A percentile compares a stretch with the other conserved stretches of the same genome.
These are phyloP conservation scores for Lamprologus lemairii DNA, from an alignment of 2,113 vertebrate genomes.

Conservation along the genomic window DNA sequence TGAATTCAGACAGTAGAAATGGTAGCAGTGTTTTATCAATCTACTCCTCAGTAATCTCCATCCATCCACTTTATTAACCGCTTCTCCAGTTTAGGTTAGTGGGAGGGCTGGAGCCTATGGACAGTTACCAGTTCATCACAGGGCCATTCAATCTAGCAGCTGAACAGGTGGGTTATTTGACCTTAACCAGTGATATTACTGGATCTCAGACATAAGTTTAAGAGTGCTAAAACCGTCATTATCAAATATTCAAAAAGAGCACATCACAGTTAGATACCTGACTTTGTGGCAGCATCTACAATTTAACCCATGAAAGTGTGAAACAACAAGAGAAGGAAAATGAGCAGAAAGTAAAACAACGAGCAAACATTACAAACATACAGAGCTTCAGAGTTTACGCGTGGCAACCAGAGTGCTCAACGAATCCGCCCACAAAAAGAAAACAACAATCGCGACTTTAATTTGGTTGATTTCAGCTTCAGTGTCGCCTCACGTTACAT, in stretches of 20 bases:
- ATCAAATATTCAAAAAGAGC: neutral
- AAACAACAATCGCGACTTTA: neutral
- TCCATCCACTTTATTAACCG: fast-evolving
- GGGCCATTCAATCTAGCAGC: neutral
- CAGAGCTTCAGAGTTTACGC: fast-evolving
- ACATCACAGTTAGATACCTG: neutral
- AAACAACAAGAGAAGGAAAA: neutral
- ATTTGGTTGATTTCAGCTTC: neutral
- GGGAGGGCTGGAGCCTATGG: neutral
- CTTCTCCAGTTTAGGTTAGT: neutral
- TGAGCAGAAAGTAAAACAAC: neutral
- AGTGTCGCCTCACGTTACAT: fast-evolving
- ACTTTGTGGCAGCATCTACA: neutral
- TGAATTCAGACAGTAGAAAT: neutral
- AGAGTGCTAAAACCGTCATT: fast-evolving
- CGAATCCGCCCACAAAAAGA: neutral
- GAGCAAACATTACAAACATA: fast-evolving
- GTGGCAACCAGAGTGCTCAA: neutral
- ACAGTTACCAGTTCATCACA: neutral
- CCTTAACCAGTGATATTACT: neutral
- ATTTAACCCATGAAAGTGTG: neutral
- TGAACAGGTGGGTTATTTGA: neutral
- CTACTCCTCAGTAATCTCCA: neutral
- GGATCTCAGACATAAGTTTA: neutral
- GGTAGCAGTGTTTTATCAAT: neutral